phyloP scores from a whole-genome alignment of 2,888 invertebrate genomes.

The Agelastica alni region DNA sequence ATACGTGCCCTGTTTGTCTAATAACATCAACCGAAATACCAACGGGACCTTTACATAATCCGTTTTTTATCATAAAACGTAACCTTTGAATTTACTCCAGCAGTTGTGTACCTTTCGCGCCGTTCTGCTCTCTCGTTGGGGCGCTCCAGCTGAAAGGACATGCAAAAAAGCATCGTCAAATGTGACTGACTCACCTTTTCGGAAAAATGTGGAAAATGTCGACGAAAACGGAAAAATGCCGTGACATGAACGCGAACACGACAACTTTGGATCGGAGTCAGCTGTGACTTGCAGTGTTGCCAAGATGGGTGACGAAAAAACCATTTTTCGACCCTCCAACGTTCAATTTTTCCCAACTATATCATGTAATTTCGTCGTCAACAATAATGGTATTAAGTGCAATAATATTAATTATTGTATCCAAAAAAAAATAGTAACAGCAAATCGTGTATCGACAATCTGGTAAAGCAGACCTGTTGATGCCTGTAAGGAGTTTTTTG shows the following conservation, averaged over 20 bases:
- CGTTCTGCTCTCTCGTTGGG: not conserved
- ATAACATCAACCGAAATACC: not conserved
- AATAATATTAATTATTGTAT: too few relatives aligned
- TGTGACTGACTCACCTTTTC: conserved; percentile 17
- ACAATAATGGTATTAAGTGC: too few relatives aligned
- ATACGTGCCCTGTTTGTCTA: not conserved
- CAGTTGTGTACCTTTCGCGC: not conserved
- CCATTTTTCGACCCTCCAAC: not conserved
- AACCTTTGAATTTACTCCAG: conserved; percentile 14
- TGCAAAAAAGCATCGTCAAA: conserved; percentile 9
- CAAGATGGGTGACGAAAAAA: not conserved
- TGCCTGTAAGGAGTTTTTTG: too few relatives aligned
- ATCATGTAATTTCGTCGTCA: too few relatives aligned
- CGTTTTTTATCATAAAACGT: conserved; percentile 9
- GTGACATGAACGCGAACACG: not conserved
- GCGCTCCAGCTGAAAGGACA: conserved; percentile 7
- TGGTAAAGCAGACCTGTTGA: too few relatives aligned
- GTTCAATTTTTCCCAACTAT: too few relatives aligned
- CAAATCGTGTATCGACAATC: too few relatives aligned
- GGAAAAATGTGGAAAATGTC: conserved; percentile 4
- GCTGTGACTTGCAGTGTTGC: conserved; percentile 13
- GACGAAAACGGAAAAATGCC: conserved; percentile 9
- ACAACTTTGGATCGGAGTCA: conserved; percentile 13
- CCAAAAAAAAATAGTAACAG: too few relatives aligned
- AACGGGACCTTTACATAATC: conserved; percentile 6